phyloP scores from a whole-genome alignment of 1,140 invertebrate genomes.

The Paramacrobiotus metropolitanus region DNA sequence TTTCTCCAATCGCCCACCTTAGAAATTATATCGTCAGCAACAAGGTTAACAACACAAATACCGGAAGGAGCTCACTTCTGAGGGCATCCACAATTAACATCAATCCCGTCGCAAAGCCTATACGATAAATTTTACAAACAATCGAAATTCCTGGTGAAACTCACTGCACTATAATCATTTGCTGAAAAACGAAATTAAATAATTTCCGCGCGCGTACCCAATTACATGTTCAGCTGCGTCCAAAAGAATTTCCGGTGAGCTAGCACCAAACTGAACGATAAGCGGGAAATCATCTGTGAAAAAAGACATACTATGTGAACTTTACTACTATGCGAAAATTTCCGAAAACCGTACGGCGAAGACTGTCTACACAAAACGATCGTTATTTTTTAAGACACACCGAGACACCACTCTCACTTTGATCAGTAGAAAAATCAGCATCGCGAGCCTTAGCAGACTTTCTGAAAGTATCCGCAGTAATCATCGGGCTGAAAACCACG shows the following conservation, averaged over 20 bases:
- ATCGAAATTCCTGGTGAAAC: neutral
- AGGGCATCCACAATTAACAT: constrained; percentile 90
- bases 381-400: too few species aligned
- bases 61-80: constrained; percentile 47
- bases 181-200: neutral
- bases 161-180: neutral
- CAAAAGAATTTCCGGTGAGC: constrained; percentile 53
- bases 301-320: neutral
- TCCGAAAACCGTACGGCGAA: neutral
- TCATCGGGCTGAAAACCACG: constrained; percentile 84
- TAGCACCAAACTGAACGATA: constrained; percentile 82
- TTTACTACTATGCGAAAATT: neutral
- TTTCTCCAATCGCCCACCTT: neutral
- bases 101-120: constrained; percentile 61
- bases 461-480: constrained; percentile 65
- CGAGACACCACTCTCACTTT: neutral
- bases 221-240: constrained; percentile 57
- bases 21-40: neutral
- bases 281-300: neutral
- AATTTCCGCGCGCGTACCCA: constrained; percentile 39
- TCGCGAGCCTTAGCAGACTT: neutral
- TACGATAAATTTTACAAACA: too few species aligned
- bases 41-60: neutral
- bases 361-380: neutral
- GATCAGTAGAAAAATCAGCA: neutral